Base-by-base conservation (phyloP, 2,888 invertebrate genomes). In the Chymomyza caudatula region DNA sequence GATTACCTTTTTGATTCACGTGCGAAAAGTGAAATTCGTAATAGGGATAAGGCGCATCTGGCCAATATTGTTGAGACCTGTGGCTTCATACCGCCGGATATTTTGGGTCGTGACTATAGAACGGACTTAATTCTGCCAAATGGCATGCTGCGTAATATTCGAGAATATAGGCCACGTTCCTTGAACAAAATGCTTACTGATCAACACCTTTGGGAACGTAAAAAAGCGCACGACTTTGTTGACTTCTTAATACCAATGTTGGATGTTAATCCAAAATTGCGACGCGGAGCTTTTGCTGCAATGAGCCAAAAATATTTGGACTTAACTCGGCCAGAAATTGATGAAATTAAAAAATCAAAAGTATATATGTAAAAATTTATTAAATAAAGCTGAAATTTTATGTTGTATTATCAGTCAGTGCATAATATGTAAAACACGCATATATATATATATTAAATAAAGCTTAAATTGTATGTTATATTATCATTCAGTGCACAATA, bases 1-100 rank as follows among this genome's bases (percentile, higher is more conserved):
- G 99, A 99, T 91, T 99, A 99, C 90, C 92, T 99, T 73, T 99
- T 99, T 91, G 98, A 99, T 91, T 99, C 99, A 47, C 98, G 98
- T 90, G 96, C 98, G 90, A 96, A 97, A 44, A 61, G 60, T 2
- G 67, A 22, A 25, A 96, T 97, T 86, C 96, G 96, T 76, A 98
- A 98, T 89, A 92, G 98, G 69, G 99, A 99, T 91, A 99, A 99
- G 91, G 98, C 99, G 90, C 99, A 99, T 89, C 92, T 99, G 85
- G 99, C 99, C 63, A 98, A 98, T 90, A 98, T 99, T 87, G 98
- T 99, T 81, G 99, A 99, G 91, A 92, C 99, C 69, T 92, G 99
- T 69, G 99, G 99, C 61, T 94, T 96, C 85, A 98, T 99, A 90
- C 98, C 99, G 17, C 94, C 94, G 81, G 93, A 95, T 85, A 97